These are phyloP conservation scores for Microchirus variegatus DNA, from an alignment of 2,797 vertebrate genomes.

Conservation along the genomic window DNA sequence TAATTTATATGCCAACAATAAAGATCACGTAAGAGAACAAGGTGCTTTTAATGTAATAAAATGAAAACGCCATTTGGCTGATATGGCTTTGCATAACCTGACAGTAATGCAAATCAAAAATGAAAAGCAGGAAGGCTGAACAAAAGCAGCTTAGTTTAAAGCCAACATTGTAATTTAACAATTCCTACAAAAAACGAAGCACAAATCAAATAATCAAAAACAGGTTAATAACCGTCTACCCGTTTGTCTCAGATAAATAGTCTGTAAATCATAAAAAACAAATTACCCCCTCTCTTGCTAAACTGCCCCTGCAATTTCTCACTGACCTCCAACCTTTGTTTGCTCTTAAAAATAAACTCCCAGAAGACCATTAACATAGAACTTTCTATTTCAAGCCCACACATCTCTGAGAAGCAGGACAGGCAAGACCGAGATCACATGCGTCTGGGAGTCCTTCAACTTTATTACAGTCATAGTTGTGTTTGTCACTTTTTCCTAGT, in stretches of 20 bases:
- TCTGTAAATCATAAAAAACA: no score
- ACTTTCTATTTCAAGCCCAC: conserved; percentile 69
- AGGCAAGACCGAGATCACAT: conserved; percentile 9
- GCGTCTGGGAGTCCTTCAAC: background rate
- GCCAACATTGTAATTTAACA: background rate
- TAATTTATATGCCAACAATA: background rate
- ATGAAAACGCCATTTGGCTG: background rate
- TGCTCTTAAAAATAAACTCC: conserved; percentile 74
- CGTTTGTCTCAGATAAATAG: background rate
- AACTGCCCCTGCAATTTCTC: conserved; percentile 42
- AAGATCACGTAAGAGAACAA: background rate
- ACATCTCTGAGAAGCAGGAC: conserved; percentile 35
- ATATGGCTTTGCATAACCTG: background rate
- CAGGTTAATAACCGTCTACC: background rate
- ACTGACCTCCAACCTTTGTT: conserved; percentile 75
- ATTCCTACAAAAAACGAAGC: background rate
- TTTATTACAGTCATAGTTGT: background rate
- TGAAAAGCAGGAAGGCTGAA: background rate
- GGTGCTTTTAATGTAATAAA: background rate
- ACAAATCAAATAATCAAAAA: background rate
- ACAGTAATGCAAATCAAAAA: conserved; percentile 1
- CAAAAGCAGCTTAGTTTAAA: background rate
- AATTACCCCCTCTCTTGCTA: background rate
- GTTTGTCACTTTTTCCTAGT: background rate
- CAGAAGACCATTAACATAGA: conserved; percentile 43